These are phyloP conservation scores for Nerophis lumbriciformis DNA, from an alignment of 2,113 vertebrate species.

Conservation along the genomic window DNA sequence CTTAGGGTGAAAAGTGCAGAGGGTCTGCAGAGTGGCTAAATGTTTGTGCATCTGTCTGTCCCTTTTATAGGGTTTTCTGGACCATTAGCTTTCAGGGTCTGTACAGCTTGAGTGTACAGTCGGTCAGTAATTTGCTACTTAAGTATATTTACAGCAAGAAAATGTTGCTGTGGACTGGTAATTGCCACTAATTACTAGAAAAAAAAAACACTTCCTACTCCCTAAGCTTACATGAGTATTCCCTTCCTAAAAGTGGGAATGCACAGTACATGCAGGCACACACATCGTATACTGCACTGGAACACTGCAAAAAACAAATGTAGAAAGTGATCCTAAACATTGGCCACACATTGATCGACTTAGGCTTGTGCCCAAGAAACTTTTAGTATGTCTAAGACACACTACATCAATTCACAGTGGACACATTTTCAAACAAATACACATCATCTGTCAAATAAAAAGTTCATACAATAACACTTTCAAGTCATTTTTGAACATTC, in stretches of 20 bases:
- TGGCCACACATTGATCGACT: conserved; percentile 34
- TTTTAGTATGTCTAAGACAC: no score
- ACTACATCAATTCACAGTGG: no score
- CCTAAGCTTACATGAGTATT: conserved; percentile 9
- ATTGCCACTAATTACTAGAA: conserved; percentile 54
- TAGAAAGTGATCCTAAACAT: conserved; percentile 34
- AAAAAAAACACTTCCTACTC: conserved; percentile 44
- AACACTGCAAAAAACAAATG: conserved; percentile 37
- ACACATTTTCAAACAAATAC: no score
- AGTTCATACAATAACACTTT: no score
- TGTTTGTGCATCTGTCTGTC: conserved; percentile 16
- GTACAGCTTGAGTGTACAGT: conserved; percentile 39
- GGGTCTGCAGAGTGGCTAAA: conserved; percentile 55
- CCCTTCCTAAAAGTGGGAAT: conserved; percentile 12
- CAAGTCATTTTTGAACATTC: no score
- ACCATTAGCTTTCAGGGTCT: conserved; percentile 54
- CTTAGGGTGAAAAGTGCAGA: conserved; percentile 67
- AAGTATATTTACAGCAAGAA: conserved; percentile 47
- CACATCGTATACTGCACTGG: conserved; percentile 11
- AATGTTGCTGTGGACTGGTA: conserved; percentile 40
- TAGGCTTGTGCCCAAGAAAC: neutral
- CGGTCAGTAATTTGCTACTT: conserved; percentile 49
- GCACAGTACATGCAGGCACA: neutral
- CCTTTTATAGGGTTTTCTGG: conserved; percentile 47
- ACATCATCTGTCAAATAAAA: no score